Base-by-base conservation (phyloP, 2,888 invertebrate genomes). In the Hirtodrosophila histrioides region DNA sequence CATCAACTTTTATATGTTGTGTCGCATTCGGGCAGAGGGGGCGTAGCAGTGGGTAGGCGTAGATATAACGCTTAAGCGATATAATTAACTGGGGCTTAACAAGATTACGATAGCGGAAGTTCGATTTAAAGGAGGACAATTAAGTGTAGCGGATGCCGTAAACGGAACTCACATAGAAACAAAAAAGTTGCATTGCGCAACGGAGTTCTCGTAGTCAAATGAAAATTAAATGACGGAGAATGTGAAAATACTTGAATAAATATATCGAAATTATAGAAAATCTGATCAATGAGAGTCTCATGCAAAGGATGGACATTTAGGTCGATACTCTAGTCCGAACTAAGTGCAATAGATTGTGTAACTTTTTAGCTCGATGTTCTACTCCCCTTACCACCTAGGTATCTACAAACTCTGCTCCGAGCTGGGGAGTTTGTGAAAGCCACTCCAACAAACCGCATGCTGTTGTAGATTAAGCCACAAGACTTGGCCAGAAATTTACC, bases 1-100 rank as follows among this genome's bases (percentile, higher is more conserved):
- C 80, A 86, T 82, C 80, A 80, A 80, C 66, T 79, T 75, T 79
- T 73, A 78, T 86, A 69, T 66, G 45, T 62, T 70, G 36, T 60
- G 58, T 54, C 55, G 55, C 58, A 54, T 63, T 63, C 43, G 27
- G 11, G 44, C 43, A 40, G 50, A 40, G 50, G 46, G 55, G 57
- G 54, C 46, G 35, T 61, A 70, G 29, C 29, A 11, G 7, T 29
- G 41, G 2, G 33, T 45, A 41, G 44, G 51, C 24, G 56, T 27
- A 40, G 33, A 11, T 31, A 35, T 53, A 72, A 43, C 73, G 48
- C 48, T 67, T 77, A 83, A 57, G 75, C 71, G 61, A 40, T 66
- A 68, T 75, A 70, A 78, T 78, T 82, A 79, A 78, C 73, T 67
- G 48, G 50, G 68, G 54, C 65, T 51, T 35, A 41, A 53, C 60